Base-by-base conservation (phyloP, 2,113 vertebrate species). In the Grammomys surdaster region DNA sequence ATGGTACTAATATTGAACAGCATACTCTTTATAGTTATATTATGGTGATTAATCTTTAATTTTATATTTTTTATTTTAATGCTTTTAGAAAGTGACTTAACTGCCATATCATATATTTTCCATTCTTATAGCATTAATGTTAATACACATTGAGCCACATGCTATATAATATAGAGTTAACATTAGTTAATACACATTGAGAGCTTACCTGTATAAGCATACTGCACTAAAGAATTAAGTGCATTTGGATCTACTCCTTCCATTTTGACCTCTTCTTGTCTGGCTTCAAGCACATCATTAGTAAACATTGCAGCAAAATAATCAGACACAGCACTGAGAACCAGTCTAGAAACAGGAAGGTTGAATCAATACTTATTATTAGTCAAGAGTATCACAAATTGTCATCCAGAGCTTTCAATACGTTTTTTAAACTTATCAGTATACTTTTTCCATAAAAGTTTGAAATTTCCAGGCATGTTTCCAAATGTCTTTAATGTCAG, bases 301-400 rank as follows among this genome's bases (percentile, higher is more conserved):
- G 99, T 99, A 98, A 99, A 99, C 99, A 99, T 99, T 3, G 99
- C 99, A 85, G 99, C 99, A 98, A 99, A 99, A 96, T 99, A 99
- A 98, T 99, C 99, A 0, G 99, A 99, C 60, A 99, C 99, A 1
- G 99, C 99, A 8, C 99, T 99, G 88, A 99, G 98, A 94, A 99
- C 99, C 97, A 99, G 96, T 98, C 99, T 99, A 98, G 13, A 98
- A 98, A 98, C 0, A 90, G 75, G 86, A 96, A 88, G 17, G 2
- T 85, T 97, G 94, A 46, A 91, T 56, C n/a, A 46, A 7, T 89
- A 93, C 58, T 43, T 72, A 70, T 97, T 72, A 72, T 97, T 14
- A 91, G 28, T 87, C 77, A 36, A 24, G 58, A 43, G 65, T 72
- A 58, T 87, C 67, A 94, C 0, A 4, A 12, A 46, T 94, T 81